phyloP scores from a whole-genome alignment of 2,797 vertebrate genomes.

The Chloroceryle inda region DNA sequence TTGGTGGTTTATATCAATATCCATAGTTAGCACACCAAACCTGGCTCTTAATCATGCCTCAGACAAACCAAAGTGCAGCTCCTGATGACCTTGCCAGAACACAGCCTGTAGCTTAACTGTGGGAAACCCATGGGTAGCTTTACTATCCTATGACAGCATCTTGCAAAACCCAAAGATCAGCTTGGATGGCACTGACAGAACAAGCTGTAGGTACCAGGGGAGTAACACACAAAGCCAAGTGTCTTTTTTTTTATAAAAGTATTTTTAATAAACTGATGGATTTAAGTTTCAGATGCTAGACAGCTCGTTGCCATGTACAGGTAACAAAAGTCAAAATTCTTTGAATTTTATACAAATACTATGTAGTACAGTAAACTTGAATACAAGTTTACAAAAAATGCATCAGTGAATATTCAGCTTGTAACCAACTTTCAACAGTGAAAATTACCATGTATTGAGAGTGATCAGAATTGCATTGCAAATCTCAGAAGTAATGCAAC shows the following conservation, averaged over 20 bases:
- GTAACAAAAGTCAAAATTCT: slow-evolving; percentile 85
- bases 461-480: slow-evolving; percentile 67
- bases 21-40: neutral
- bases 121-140: neutral
- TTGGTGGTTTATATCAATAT: rapidly evolving
- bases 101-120: neutral
- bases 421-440: slow-evolving; percentile 65
- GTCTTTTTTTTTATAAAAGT: slow-evolving; percentile 76
- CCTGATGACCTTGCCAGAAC: neutral
- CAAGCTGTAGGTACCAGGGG: neutral
- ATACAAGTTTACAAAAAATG: slow-evolving; percentile 78
- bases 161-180: neutral
- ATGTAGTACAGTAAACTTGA: slow-evolving; percentile 82
- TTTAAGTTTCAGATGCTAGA: slow-evolving; percentile 83
- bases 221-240: neutral
- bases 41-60: neutral
- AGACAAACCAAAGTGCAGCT: rapidly evolving
- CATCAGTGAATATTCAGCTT: slow-evolving; percentile 76
- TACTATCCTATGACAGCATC: neutral
- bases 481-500: slow-evolving; percentile 58
- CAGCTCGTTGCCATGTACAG: slow-evolving; percentile 79
- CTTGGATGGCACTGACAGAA: neutral
- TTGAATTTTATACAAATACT: slow-evolving; percentile 82
- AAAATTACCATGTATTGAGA: slow-evolving; percentile 41
- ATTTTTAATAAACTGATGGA: slow-evolving; percentile 86